Conservation (phyloP, 37 sponge, comb jelly and placozoan genomes). For the Chondrosia reniformis region DNA sequence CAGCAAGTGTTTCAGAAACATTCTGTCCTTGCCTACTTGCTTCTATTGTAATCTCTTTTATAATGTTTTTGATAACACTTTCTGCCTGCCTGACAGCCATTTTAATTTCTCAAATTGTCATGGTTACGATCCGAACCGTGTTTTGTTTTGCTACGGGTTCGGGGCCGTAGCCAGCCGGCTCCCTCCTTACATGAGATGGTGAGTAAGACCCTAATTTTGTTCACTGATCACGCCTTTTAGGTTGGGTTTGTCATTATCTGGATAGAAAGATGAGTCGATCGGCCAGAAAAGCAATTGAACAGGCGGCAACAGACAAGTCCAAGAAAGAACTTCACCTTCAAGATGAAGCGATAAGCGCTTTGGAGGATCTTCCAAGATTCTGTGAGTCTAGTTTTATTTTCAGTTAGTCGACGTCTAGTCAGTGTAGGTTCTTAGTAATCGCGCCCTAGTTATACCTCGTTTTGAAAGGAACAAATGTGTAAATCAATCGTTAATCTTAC, state of each 20-base stretch:
- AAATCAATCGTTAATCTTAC: too few relatives aligned
- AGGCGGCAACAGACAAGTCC: constrained; percentile 22
- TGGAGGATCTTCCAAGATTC: constrained; percentile 63
- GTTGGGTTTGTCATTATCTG: too few relatives aligned
- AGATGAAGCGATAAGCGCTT: constrained; percentile 53
- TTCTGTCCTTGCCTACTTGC: constrained; percentile 77
- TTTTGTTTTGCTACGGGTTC: not conserved
- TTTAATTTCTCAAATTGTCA: not conserved
- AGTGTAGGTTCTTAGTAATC: too few relatives aligned
- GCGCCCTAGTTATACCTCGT: too few relatives aligned
- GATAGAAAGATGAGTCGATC: constrained; percentile 58
- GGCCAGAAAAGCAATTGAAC: constrained; percentile 57
- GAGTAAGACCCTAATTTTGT: not conserved
- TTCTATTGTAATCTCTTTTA: constrained; percentile 86
- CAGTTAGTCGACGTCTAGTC: not conserved
- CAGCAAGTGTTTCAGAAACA: constrained; percentile 93
- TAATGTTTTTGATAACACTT: constrained; percentile 95
- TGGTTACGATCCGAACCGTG: not conserved
- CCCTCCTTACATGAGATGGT: not conserved
- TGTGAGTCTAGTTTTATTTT: constrained; percentile 38
- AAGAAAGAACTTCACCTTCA: constrained; percentile 41
- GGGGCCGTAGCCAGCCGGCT: not conserved
- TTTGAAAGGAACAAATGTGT: too few relatives aligned
- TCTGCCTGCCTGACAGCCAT: constrained; percentile 87
- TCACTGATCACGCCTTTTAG: not conserved